Evolutionary conservation across 2,888 invertebrate genomes (phyloP).

Genomic region (Thymelicus lineola): DNA sequence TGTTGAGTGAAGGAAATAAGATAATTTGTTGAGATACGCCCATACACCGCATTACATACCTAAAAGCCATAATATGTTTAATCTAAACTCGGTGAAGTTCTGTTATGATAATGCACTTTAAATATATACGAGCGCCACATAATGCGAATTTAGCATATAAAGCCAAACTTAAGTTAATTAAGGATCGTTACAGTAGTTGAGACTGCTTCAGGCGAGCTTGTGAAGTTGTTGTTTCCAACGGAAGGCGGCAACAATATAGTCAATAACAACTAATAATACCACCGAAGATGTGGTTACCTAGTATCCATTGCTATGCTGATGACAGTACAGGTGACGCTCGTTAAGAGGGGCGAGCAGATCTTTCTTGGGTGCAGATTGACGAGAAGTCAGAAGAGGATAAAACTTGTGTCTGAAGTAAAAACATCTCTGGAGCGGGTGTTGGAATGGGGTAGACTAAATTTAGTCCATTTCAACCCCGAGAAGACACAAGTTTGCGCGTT

Average conservation of each 20-base stretch:
- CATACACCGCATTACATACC: constrained; percentile 1
- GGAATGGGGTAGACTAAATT: no score
- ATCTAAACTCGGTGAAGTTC: constrained; percentile 12
- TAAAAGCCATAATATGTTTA: constrained; percentile 15
- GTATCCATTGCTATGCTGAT: no score
- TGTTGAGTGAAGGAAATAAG: not conserved
- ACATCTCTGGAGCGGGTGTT: no score
- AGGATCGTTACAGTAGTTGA: constrained; percentile 1
- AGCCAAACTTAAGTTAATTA: constrained; percentile 12
- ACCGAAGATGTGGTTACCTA: no score
- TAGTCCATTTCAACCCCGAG: no score
- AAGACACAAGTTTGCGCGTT: no score
- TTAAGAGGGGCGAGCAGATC: no score
- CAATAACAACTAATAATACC: no score
- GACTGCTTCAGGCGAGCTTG: not conserved
- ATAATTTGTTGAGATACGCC: not conserved
- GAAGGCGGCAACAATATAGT: not conserved
- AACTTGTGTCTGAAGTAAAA: no score
- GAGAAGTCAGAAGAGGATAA: no score
- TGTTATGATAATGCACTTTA: constrained; percentile 27
- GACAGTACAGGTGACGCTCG: no score
- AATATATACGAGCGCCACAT: constrained; percentile 13
- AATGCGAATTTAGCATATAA: constrained; percentile 4
- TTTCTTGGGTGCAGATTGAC: no score
- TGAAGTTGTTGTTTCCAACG: not conserved